Conservation (phyloP, 2,888 invertebrate genomes). For the Lithophane semibrunnea region DNA sequence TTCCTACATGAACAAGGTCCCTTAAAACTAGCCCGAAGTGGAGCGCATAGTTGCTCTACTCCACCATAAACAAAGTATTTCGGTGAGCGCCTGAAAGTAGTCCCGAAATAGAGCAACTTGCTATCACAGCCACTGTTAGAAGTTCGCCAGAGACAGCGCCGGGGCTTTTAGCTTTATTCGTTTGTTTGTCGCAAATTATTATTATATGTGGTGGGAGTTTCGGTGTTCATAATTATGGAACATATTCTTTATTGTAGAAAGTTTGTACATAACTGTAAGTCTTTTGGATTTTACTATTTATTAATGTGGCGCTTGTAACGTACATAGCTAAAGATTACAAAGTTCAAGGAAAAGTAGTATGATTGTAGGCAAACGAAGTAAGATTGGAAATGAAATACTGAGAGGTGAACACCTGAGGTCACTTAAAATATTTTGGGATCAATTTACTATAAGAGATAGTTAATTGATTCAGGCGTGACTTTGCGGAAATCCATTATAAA, state of each 20-base stretch:
- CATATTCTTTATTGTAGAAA: constrained; percentile 20
- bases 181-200: constrained; percentile 62
- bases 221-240: constrained; percentile 29
- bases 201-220: constrained; percentile 28
- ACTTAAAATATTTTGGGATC: not conserved
- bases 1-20: constrained; percentile 23
- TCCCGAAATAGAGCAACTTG: constrained; percentile 61
- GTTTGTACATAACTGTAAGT: not conserved
- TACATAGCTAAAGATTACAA: not conserved
- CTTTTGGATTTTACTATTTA: not conserved
- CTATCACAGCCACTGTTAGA: constrained; percentile 57
- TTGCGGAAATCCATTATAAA: no score
- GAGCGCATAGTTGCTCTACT: constrained; percentile 60
- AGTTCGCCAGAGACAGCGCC: constrained; percentile 49
- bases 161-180: constrained; percentile 62
- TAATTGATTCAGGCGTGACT: no score
- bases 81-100: constrained; percentile 48
- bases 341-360: not conserved
- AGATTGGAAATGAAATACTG: not conserved
- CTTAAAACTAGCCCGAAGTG: constrained; percentile 43
- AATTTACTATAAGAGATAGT: not conserved
- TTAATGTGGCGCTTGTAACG: not conserved
- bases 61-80: constrained; percentile 62
- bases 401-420: not conserved
- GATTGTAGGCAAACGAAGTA: not conserved